Conservation (phyloP, 2,888 invertebrate species). For the Monopis laevigella region DNA sequence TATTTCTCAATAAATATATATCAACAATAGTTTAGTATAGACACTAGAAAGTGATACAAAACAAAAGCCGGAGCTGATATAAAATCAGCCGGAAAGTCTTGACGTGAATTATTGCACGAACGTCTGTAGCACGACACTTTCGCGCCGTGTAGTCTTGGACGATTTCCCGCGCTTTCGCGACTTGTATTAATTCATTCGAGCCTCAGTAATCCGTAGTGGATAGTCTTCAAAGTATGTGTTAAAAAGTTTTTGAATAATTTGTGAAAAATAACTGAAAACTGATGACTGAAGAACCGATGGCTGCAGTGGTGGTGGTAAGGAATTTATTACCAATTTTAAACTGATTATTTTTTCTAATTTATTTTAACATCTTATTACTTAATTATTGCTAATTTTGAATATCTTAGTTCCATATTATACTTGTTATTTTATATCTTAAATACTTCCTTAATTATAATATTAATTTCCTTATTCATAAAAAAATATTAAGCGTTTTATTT, state of each 20-base stretch:
- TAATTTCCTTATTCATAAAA: too few species aligned
- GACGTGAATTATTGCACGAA: slow-evolving; percentile 19
- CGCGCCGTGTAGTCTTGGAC: slow-evolving; percentile 15
- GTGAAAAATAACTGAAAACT: neutral
- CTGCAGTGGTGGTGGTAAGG: slow-evolving; percentile 42
- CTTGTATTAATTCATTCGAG: neutral
- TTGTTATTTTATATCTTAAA: too few species aligned
- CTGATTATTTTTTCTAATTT: too few species aligned
- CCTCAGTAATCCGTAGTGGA: neutral
- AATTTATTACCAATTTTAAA: slow-evolving; percentile 5
- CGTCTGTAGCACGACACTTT: slow-evolving; percentile 8
- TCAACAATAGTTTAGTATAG: neutral
- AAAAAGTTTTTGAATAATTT: neutral
- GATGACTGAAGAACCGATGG: slow-evolving; percentile 23
- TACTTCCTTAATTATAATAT: too few species aligned
- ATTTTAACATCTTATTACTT: too few species aligned
- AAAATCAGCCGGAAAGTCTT: slow-evolving; percentile 22
- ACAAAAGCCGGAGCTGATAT: slow-evolving; percentile 15
- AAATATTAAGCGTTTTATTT: too few species aligned
- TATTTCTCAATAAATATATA: neutral
- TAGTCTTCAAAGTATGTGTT: neutral
- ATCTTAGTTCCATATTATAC: too few species aligned
- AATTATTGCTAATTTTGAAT: too few species aligned
- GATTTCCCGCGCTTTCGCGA: slow-evolving; percentile 19
- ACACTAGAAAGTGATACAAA: slow-evolving; percentile 10